Conservation (phyloP, 1,140 invertebrate species). For the Drosophila eugracilis region DNA sequence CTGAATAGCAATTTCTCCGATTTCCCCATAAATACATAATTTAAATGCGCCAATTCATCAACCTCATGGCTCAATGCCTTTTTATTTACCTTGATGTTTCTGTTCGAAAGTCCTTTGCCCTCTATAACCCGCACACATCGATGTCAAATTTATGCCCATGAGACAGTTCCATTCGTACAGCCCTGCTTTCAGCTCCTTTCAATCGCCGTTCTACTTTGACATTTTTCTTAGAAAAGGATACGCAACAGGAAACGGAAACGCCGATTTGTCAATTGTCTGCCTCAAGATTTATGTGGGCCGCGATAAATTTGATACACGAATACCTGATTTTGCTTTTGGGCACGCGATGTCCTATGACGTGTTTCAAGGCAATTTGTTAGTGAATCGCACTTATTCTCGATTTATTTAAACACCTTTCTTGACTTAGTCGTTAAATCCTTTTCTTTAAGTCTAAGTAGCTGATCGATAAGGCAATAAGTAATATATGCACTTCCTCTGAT, state of each 20-base stretch:
- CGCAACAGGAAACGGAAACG: conserved; percentile 55
- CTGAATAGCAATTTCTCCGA: conserved; percentile 38
- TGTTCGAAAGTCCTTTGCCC: conserved; percentile 23
- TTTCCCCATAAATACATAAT: conserved; percentile 49
- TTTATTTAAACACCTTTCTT: conserved; percentile 3
- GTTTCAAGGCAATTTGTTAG: conserved; percentile 27
- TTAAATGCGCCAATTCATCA: conserved; percentile 60
- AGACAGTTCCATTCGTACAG: background rate
- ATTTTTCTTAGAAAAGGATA: conserved; percentile 13
- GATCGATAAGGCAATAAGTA: too few relatives aligned
- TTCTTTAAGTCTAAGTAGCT: background rate
- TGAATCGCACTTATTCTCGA: background rate
- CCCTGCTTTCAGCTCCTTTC: conserved; percentile 16
- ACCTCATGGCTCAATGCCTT: conserved; percentile 52
- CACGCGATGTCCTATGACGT: conserved; percentile 1
- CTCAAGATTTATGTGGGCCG: conserved; percentile 39
- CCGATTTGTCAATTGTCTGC: conserved; percentile 58
- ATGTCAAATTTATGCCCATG: conserved; percentile 44
- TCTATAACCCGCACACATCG: background rate
- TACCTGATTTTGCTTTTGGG: conserved; percentile 33
- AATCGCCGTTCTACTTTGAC: conserved; percentile 13
- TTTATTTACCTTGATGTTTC: conserved; percentile 54
- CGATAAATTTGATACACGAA: conserved; percentile 43
- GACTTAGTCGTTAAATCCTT: background rate
- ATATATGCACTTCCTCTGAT: conserved; percentile 13